These are phyloP conservation scores for Butastur rufipennis DNA, from an alignment of 2,113 vertebrate genomes.

Conservation along the genomic window DNA sequence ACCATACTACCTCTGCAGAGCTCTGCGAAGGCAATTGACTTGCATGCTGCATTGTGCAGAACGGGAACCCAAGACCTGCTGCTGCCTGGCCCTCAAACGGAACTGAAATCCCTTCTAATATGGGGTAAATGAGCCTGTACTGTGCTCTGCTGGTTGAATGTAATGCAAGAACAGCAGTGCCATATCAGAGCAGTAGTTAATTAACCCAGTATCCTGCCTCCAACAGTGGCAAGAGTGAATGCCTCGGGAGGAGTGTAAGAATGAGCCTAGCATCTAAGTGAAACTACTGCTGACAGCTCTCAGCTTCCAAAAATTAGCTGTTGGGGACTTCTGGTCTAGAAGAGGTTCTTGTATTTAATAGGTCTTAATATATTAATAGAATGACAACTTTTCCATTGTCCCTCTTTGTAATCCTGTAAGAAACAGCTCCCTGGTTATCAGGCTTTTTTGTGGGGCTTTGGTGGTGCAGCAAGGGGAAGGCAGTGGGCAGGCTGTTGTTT, in stretches of 20 bases:
- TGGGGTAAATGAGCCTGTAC: neutral
- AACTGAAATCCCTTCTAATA: neutral
- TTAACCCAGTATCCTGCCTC: neutral
- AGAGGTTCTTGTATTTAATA: neutral
- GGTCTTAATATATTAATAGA: neutral
- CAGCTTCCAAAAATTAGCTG: neutral
- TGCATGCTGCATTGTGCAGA: neutral
- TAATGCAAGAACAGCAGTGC: neutral
- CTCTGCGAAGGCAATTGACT: neutral
- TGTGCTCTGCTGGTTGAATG: neutral
- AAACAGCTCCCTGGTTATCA: neutral
- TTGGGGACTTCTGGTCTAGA: neutral
- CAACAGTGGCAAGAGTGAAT: neutral
- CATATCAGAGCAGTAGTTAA: neutral
- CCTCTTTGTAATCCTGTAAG: neutral
- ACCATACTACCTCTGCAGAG: neutral
- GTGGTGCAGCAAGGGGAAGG: neutral
- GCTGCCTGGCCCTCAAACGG: neutral
- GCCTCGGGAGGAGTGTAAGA: accelerated
- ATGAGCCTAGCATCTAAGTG: neutral
- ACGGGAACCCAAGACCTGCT: neutral
- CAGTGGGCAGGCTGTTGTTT: neutral
- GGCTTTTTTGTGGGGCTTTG: neutral
- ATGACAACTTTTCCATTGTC: neutral
- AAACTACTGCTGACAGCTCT: neutral